Evolutionary conservation across 2,113 vertebrate genomes (phyloP), one percentile per base, ranked within the genome.

Genomic region (Coracopsis vasa): DNA sequence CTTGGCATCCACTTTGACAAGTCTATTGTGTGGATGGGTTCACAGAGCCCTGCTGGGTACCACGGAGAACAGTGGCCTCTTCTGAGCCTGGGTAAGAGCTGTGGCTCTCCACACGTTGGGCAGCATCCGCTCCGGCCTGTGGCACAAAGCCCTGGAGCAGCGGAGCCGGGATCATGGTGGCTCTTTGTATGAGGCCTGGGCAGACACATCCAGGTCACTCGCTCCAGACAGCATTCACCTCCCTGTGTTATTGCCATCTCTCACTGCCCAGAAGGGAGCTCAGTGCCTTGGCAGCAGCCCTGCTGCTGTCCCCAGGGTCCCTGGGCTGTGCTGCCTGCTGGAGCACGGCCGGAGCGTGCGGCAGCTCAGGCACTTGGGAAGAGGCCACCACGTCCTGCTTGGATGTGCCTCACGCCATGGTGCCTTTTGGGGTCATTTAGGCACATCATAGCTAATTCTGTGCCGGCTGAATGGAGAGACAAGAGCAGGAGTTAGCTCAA

Each of bases 201-300:
- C 93, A 97, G 92, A 86, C 93, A 90, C 75, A 88, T 92, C 93
- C 88, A 90, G 94, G 92, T 96, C 92, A 80, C 48, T 91, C 11
- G 1, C 70, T 91, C 91, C 93, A 94, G 95, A 96, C 93, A 75
- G 85, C 80, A 95, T 91, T 95, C 94, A 90, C 6, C 25, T 88
- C 84, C 80, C 91, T 66, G 53, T 4, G 4, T 61, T 93, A 95
- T 75, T 87, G 37, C 79, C 24, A 1, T 80, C 78, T 80, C 86
- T 44, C 78, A 73, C 69, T 15, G 0, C 73, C 44, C 56, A 0
- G 86, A 92, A 85, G 82, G 71, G 75, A 88, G 88, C 82, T 86
- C 8, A 1, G 79, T 65, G 90, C 70, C 67, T 91, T 95, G 95
- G 94, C 95, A 93, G 91, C 53, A 61, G 51, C 53, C 7, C 37